Conservation (phyloP, 2,888 invertebrate species). For the Caenorhabditis uteleia region DNA sequence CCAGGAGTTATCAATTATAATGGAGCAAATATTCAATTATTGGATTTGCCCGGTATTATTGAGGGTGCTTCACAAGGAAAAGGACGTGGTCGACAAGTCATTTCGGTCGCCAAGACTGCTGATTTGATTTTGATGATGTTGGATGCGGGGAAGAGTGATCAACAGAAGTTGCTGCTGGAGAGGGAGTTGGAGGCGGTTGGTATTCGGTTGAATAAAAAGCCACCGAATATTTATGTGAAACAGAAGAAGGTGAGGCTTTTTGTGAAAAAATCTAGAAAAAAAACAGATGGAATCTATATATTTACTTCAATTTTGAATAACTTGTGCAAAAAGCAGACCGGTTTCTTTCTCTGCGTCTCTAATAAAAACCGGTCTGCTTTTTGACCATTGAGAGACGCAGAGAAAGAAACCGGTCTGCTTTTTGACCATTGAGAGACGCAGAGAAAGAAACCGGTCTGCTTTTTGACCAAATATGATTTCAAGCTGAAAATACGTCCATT, state of each 20-base stretch:
- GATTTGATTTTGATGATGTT: slow-evolving; percentile 98
- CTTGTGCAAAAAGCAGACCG: background rate
- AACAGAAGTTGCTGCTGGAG: slow-evolving; percentile 82
- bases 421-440: no score
- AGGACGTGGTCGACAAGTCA: slow-evolving; percentile 77
- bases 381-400: no score
- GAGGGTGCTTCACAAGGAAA: slow-evolving; percentile 91
- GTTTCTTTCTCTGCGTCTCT: no score
- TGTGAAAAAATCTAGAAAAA: no score
- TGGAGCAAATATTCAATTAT: slow-evolving; percentile 95
- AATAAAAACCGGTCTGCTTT: no score
- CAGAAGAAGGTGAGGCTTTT: slow-evolving; percentile 72
- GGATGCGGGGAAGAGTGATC: slow-evolving; percentile 96
- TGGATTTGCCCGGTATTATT: slow-evolving; percentile 98
- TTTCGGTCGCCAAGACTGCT: slow-evolving; percentile 96
- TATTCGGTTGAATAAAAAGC: slow-evolving; percentile 89
- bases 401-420: no score
- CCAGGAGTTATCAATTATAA: slow-evolving; percentile 84
- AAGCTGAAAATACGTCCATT: background rate
- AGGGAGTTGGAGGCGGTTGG: slow-evolving; percentile 96
- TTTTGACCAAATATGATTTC: no score
- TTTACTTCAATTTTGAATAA: no score
- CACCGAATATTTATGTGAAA: slow-evolving; percentile 98
- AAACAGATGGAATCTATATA: no score
- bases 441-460: no score